Conservation (phyloP, 2,797 vertebrate genomes). For the Sibirionetta formosa region DNA sequence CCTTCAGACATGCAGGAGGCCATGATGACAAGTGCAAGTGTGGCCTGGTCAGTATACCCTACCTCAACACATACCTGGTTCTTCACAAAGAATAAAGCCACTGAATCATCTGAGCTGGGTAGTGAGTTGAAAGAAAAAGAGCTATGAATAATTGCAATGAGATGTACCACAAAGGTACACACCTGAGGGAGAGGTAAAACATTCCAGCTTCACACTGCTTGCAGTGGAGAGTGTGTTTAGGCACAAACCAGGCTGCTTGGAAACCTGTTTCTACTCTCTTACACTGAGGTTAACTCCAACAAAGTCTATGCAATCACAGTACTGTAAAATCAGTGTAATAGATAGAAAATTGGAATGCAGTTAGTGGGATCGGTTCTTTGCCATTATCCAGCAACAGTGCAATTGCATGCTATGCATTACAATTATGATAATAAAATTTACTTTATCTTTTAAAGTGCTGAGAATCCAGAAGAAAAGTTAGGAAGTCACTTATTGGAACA, state of each 20-base stretch:
- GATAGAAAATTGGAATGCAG: background rate
- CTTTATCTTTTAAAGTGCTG: background rate
- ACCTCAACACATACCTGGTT: background rate
- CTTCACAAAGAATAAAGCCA: background rate
- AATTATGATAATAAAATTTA: background rate
- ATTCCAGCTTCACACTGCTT: background rate
- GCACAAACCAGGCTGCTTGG: background rate
- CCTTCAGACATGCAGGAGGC: background rate
- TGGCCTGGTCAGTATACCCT: background rate
- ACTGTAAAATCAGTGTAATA: background rate
- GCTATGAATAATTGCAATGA: background rate
- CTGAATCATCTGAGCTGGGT: background rate
- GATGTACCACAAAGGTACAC: accelerated
- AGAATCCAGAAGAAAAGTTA: background rate
- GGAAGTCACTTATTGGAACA: background rate
- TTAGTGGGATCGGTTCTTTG: background rate
- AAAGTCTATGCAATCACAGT: background rate
- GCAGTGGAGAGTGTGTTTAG: background rate
- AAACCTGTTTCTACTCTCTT: background rate
- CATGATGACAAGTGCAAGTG: background rate
- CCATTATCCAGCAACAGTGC: background rate
- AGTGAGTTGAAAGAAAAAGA: background rate
- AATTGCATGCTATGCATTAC: background rate
- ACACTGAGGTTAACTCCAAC: background rate
- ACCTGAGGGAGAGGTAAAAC: background rate